Evolutionary conservation across 2,888 invertebrate genomes (phyloP).

Genomic region (Perizoma flavofasciatum): DNA sequence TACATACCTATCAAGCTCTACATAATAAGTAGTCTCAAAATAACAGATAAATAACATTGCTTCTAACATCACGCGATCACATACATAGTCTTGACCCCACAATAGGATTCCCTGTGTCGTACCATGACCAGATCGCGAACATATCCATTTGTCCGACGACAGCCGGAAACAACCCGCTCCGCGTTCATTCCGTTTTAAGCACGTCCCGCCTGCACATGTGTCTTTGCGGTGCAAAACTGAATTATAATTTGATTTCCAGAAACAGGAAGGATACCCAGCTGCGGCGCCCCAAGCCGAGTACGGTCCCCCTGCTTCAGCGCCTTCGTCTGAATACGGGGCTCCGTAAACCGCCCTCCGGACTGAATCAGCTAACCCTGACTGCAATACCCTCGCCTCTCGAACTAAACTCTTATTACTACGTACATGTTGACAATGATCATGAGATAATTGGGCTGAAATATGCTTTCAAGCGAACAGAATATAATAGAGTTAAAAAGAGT

Average conservation of each 20-base stretch:
- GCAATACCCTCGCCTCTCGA: slow-evolving; percentile 46
- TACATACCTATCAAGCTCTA: not conserved
- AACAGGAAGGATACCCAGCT: slow-evolving; percentile 84
- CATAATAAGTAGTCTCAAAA: not conserved
- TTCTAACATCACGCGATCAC: not conserved
- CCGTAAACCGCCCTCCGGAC: slow-evolving; percentile 66
- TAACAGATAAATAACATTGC: not conserved
- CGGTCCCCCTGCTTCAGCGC: slow-evolving; percentile 77
- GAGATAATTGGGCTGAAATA: not conserved
- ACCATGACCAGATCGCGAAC: no score
- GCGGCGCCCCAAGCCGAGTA: slow-evolving; percentile 72
- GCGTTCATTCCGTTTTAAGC: no score
- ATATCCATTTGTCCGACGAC: no score
- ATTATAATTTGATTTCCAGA: slow-evolving; percentile 60
- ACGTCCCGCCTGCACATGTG: no score
- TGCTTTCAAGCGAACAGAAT: no score
- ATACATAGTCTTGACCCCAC: not conserved
- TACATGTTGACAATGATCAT: not conserved
- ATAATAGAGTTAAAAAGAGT: no score
- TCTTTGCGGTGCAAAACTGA: no score
- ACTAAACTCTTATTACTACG: slow-evolving; percentile 18
- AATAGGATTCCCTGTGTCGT: no score
- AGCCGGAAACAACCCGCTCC: no score
- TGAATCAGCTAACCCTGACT: slow-evolving; percentile 45
- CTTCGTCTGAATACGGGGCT: slow-evolving; percentile 85